phyloP scores from a whole-genome alignment of 2,113 vertebrate species.

The Tachysurus vachellii region DNA sequence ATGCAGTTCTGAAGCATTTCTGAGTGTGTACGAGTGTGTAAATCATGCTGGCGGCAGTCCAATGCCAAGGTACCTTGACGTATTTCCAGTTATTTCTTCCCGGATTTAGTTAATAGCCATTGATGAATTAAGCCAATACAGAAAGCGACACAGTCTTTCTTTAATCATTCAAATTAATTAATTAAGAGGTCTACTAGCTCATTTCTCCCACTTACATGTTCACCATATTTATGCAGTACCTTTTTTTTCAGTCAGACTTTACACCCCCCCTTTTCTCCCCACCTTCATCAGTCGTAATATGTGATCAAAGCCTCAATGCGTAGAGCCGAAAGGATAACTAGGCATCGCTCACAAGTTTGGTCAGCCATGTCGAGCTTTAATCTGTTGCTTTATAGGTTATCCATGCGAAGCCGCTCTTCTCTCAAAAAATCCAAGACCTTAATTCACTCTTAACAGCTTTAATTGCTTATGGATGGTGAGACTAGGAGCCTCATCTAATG shows the following conservation, averaged over 20 bases:
- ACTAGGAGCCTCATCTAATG: slow-evolving; percentile 5
- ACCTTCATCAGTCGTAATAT: neutral
- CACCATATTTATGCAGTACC: neutral
- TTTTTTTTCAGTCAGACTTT: neutral
- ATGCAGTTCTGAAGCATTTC: slow-evolving; percentile 12
- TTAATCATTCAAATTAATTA: slow-evolving; percentile 50
- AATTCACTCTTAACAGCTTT: slow-evolving; percentile 46
- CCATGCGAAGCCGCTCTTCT: slow-evolving; percentile 1
- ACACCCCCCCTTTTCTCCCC: neutral
- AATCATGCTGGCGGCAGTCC: neutral
- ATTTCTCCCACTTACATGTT: neutral
- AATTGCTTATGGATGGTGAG: slow-evolving; percentile 32
- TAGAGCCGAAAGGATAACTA: slow-evolving; percentile 10
- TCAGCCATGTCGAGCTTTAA: slow-evolving; percentile 33
- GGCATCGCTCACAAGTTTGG: slow-evolving; percentile 10
- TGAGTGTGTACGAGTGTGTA: neutral
- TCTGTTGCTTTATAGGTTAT: slow-evolving; percentile 31
- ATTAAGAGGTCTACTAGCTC: slow-evolving; percentile 42
- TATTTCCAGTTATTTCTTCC: slow-evolving; percentile 45
- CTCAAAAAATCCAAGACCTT: slow-evolving; percentile 20
- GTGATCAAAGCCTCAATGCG: neutral
- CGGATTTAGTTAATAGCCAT: slow-evolving; percentile 44
- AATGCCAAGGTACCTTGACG: neutral
- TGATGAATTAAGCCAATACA: slow-evolving; percentile 53
- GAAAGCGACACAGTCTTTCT: slow-evolving; percentile 39